phyloP scores from a whole-genome alignment of 2,797 vertebrate genomes.

The Pogoniulus pusillus region DNA sequence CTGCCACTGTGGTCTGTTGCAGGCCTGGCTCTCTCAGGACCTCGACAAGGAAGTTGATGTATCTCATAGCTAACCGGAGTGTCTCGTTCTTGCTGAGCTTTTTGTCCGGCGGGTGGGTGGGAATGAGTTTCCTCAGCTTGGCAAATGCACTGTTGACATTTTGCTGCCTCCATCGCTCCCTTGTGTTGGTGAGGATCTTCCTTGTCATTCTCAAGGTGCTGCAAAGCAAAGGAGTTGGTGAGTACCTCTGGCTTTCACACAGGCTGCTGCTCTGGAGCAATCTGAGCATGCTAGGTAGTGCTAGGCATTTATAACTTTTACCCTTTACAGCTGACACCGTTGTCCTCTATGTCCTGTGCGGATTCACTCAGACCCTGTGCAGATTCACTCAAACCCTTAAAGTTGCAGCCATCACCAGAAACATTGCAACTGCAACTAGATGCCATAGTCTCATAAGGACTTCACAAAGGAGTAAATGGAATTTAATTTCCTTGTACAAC shows the following conservation, averaged over 20 bases:
- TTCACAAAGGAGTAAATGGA: neutral
- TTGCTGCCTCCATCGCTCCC: conserved; percentile 97
- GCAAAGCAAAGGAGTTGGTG: neutral
- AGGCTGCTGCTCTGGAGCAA: neutral
- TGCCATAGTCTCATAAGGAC: neutral
- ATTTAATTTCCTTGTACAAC: neutral
- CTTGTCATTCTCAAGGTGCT: conserved; percentile 86
- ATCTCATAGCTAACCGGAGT: conserved; percentile 94
- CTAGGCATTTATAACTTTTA: neutral
- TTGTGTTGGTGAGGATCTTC: conserved; percentile 93
- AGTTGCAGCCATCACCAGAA: neutral
- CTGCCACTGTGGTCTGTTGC: conserved; percentile 71
- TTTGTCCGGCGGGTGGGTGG: conserved; percentile 96
- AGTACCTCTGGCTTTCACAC: neutral
- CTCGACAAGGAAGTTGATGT: conserved; percentile 95
- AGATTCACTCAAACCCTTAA: too few relatives aligned
- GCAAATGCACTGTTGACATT: conserved; percentile 96
- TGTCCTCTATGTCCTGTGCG: neutral
- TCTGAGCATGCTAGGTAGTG: neutral
- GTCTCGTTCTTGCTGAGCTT: conserved; percentile 99
- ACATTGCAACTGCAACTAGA: neutral
- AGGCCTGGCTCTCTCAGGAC: conserved; percentile 89
- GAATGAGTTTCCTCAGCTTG: conserved; percentile 94
- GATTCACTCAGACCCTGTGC: neutral
- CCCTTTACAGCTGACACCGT: neutral